These are phyloP conservation scores for Lysiphlebus fabarum DNA, from an alignment of 1,140 invertebrate species.

Conservation along the genomic window DNA sequence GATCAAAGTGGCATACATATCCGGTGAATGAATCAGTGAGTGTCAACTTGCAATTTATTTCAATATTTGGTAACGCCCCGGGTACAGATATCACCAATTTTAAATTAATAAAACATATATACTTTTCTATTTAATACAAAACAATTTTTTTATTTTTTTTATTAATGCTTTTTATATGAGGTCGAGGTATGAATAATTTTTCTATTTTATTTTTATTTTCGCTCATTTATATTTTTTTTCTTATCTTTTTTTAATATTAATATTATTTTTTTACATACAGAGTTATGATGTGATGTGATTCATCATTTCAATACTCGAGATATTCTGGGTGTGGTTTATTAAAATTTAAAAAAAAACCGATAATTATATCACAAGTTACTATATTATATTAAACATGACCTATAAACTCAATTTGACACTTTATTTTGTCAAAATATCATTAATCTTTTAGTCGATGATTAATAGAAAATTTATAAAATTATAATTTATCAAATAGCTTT, in stretches of 20 bases:
- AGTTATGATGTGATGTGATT: slow-evolving; percentile 11
- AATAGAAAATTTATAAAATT: too few relatives aligned
- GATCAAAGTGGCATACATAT: too few relatives aligned
- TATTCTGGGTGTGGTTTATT: not conserved
- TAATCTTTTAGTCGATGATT: too few relatives aligned
- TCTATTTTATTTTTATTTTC: not conserved
- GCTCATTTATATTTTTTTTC: not conserved
- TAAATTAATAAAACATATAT: slow-evolving; percentile 38
- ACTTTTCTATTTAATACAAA: slow-evolving; percentile 4
- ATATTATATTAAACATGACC: too few relatives aligned
- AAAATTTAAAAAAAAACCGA: too few relatives aligned
- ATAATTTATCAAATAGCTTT: too few relatives aligned
- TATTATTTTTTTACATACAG: not conserved
- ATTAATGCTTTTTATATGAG: slow-evolving; percentile 26
- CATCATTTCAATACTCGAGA: not conserved
- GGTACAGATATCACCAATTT: slow-evolving; percentile 24
- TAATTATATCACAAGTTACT: too few relatives aligned
- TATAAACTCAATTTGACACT: too few relatives aligned
- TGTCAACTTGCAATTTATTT: slow-evolving; percentile 12
- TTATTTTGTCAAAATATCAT: too few relatives aligned
- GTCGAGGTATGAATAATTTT: slow-evolving; percentile 34
- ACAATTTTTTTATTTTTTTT: slow-evolving; percentile 14
- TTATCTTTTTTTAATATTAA: not conserved
- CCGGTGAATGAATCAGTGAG: not conserved
- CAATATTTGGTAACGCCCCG: slow-evolving; percentile 16